Evolutionary conservation across 2,888 invertebrate species (phyloP).

Genomic region (Sarcophaga subvicina): DNA sequence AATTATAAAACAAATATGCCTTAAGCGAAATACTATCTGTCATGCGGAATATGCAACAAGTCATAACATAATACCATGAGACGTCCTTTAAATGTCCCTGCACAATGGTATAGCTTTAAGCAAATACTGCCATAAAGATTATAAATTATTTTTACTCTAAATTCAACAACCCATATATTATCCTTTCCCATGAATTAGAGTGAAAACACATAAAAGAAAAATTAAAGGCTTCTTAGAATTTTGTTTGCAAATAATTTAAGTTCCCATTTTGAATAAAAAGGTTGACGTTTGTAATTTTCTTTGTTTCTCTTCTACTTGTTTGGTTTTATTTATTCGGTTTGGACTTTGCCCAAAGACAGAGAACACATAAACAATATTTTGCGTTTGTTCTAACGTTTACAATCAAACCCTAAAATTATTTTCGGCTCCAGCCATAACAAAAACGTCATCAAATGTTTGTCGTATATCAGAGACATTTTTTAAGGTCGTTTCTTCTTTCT

Average conservation of each 20-base stretch:
- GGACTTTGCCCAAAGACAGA: no score
- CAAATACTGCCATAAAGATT: slow-evolving; percentile 2
- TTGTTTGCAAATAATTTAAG: not conserved
- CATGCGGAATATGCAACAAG: no score
- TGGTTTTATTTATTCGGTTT: not conserved
- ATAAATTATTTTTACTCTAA: slow-evolving; percentile 14
- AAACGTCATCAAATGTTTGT: slow-evolving; percentile 1
- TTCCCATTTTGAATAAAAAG: not conserved
- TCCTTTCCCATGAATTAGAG: not conserved
- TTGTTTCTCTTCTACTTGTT: not conserved
- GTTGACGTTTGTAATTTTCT: slow-evolving; percentile 15
- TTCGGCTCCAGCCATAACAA: not conserved
- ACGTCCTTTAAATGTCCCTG: no score
- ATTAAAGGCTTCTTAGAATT: not conserved
- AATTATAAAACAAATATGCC: no score
- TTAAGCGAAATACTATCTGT: no score
- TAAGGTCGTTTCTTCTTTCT: slow-evolving; percentile 4
- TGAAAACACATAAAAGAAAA: not conserved
- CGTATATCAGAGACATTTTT: not conserved
- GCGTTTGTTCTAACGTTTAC: not conserved
- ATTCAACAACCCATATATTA: slow-evolving; percentile 9
- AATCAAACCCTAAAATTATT: slow-evolving; percentile 21
- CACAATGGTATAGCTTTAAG: not conserved
- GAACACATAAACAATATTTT: not conserved
- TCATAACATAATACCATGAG: no score